Base-by-base conservation (phyloP, 2,113 vertebrate genomes). In the Calyptommatus sinebrachiatus region DNA sequence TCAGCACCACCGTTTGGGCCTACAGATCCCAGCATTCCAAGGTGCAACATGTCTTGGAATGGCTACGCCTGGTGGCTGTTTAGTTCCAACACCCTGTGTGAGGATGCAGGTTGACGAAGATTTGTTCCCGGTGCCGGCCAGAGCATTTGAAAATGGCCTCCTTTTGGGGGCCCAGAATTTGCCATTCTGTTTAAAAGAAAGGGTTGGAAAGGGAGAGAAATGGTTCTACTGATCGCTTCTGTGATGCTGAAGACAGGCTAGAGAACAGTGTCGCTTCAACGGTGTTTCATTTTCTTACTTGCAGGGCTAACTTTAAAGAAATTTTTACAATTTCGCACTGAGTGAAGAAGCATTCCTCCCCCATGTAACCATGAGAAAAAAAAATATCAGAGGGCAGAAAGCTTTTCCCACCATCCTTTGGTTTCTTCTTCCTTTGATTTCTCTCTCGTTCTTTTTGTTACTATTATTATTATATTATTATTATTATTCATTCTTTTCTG, bases 281-380 rank as follows among this genome's bases (percentile, higher is more conserved):
- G 92, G 97, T 96, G 89, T 98, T 94, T 98, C 97, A 77, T 99
- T 96, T 99, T 99, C 96, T 99, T 98, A 96, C 97, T 99, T 99
- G 94, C 98, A 99, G 98, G 98, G 97, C 97, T 99, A 99, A 99
- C 97, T 97, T 97, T 97, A 98, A 96, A 96, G 94, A 90, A 96
- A 94, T 96, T 97, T 98, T 97, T 97, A 97, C 95, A 95, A 94
- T 97, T 97, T 96, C 94, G 96, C 96, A 97, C 95, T 98, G 97
- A 96, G 96, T 97, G 98, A 98, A 98, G 97, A 98, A 93, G 97
- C 97, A 97, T 96, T 96, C 96, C 95, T 69, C 65, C 94, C 96
- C 96, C 96, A 96, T 97, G 96, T 97, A 96, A 94, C 96, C 96
- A 94, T 97, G 97, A 97, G 90, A 94, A 93, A 95, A 96, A 63